These are phyloP conservation scores for Albula glossodonta DNA, from an alignment of 2,113 vertebrate species.

Conservation along the genomic window DNA sequence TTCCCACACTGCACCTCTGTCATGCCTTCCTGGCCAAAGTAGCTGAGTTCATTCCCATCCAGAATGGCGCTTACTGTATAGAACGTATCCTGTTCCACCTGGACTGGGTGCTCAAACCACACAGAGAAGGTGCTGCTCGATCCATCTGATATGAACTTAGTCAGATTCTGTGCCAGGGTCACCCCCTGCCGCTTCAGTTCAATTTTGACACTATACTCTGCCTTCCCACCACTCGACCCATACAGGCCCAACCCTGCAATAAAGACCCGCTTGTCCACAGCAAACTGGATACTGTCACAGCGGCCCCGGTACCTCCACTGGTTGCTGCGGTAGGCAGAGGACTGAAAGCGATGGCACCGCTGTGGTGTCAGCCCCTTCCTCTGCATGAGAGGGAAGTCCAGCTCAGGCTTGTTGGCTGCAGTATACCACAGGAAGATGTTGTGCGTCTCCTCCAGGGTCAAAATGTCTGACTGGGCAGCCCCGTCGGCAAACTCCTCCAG, in stretches of 20 bases:
- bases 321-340: constrained; percentile 92
- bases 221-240: constrained; percentile 88
- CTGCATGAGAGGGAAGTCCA: constrained; percentile 83
- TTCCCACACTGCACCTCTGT: constrained; percentile 94
- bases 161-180: constrained; percentile 83
- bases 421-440: constrained; percentile 97
- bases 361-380: constrained; percentile 82
- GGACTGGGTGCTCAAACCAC: constrained; percentile 94
- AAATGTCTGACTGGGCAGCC: constrained; percentile 87
- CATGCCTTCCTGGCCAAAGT: constrained; percentile 98
- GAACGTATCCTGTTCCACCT: constrained; percentile 93
- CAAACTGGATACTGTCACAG: constrained; percentile 98
- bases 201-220: constrained; percentile 87
- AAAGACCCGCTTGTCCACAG: constrained; percentile 90
- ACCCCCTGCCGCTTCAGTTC: constrained; percentile 90
- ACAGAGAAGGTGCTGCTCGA: constrained; percentile 90
- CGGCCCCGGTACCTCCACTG: constrained; percentile 97
- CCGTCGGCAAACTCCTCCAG: constrained; percentile 94
- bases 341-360: constrained; percentile 91
- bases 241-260: constrained; percentile 90
- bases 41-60: constrained; percentile 92
- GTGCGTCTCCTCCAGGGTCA: constrained; percentile 94
- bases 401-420: constrained; percentile 83
- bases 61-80: constrained; percentile 93
- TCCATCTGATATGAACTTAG: constrained; percentile 88